Conservation (phyloP, 2,113 vertebrate genomes). For the Trematocara nigrifrons region DNA sequence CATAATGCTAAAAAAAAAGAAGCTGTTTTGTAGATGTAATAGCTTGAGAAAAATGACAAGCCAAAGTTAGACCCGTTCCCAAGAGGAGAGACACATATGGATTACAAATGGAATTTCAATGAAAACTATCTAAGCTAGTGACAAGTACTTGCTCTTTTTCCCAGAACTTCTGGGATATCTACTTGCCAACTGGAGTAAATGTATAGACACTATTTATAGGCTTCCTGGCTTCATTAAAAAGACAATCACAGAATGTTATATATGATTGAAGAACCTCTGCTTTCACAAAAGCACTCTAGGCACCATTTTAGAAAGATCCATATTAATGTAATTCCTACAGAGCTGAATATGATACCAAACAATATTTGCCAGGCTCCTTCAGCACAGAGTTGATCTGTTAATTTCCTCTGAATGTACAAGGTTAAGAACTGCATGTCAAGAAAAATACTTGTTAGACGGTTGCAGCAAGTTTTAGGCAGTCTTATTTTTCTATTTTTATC, state of each 20-base stretch:
- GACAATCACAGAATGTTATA: neutral
- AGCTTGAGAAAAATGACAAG: neutral
- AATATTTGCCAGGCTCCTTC: neutral
- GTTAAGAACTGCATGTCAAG: neutral
- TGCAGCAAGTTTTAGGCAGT: neutral
- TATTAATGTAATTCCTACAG: neutral
- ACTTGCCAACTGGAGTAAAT: neutral
- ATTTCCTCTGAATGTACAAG: neutral
- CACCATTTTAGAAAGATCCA: neutral
- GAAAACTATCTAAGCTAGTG: neutral
- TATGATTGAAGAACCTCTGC: neutral
- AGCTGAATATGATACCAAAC: neutral
- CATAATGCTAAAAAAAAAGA: neutral
- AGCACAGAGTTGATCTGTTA: neutral
- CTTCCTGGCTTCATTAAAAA: neutral
- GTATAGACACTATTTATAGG: neutral
- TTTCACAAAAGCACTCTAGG: neutral
- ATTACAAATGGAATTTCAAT: neutral
- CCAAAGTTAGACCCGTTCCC: neutral
- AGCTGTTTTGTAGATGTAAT: neutral
- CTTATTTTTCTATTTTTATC: constrained; percentile 30
- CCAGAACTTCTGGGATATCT: neutral
- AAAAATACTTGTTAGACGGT: neutral
- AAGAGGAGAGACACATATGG: neutral
- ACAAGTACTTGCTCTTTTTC: neutral